A percentile compares a stretch with the other conserved stretches of the same genome.
Conservation (phyloP, 2,113 vertebrate genomes). For the Solea senegalensis region DNA sequence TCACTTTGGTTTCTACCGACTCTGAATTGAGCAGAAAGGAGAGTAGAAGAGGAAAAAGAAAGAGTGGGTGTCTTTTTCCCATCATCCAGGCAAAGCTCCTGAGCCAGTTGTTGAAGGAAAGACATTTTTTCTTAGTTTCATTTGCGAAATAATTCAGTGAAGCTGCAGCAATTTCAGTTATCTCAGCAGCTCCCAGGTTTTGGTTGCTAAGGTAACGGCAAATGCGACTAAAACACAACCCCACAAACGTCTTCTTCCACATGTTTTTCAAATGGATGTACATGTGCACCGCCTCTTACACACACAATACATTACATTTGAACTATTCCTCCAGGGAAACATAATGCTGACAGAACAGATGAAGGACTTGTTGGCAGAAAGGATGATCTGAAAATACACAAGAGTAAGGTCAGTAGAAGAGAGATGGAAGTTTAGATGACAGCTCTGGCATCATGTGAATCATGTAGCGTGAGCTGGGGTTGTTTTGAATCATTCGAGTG, state of each 20-base stretch:
- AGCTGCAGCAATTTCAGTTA: no score
- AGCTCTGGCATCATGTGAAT: constrained; percentile 33
- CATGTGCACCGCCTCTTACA: neutral
- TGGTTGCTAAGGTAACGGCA: no score
- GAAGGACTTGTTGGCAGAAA: constrained; percentile 14
- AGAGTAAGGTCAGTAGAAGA: constrained; percentile 22
- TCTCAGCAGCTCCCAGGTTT: no score
- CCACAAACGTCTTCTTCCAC: no score
- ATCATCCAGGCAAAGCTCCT: no score
- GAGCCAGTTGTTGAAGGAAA: no score
- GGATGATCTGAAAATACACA: constrained; percentile 13
- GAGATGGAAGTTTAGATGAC: constrained; percentile 28
- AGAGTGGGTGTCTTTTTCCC: no score
- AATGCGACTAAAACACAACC: no score
- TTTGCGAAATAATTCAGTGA: no score
- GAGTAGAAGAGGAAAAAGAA: neutral
- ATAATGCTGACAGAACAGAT: neutral
- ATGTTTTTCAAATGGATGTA: no score
- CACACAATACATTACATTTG: neutral
- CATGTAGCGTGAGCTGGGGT: constrained; percentile 20
- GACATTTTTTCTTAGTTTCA: no score
- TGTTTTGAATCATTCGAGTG: constrained; percentile 39
- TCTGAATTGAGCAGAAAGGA: constrained; percentile 69
- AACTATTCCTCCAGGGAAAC: neutral
- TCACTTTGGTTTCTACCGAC: constrained; percentile 80